Base-by-base conservation (phyloP, 1,140 invertebrate species). In the Caerostris extrusa region DNA sequence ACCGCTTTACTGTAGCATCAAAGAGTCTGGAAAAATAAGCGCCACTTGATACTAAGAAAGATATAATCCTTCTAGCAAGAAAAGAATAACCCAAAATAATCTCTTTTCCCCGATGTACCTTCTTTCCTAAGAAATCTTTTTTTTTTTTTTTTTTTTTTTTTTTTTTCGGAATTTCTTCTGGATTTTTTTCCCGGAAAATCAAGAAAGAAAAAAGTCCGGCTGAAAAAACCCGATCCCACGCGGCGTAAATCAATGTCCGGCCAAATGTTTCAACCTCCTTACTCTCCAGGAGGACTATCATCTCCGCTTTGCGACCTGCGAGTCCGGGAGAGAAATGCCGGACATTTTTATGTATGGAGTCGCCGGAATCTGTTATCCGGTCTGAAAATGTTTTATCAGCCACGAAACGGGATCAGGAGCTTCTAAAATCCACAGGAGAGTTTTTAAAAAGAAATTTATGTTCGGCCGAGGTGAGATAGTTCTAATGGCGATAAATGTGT, bases 181-280 rank as follows among this genome's bases (percentile, higher is more conserved):
- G 8, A 53, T 34, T 34, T 53, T 53, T 5, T 77, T 8, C 34
- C 34, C 34, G 34, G 34, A 34, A 34, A 34, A 34, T 34, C 34
- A 34, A 34, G 34, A 34, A 34, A 34, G 0, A 34, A 34, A 34
- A 34, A 34, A 34, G 34, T 8, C 7, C 10, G 50, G 34, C 10
- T 17, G 6, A 64, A 55, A 88, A 88, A 88, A 88, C 17, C n/a
- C 7, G 10, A 2, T 34, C 88, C 8, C 14, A 19, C 4, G 34
- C 14, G n/a, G 55, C 67, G 88, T 77, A 90, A 90, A 90, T 90
- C 88, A 90, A 90, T 77, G 88, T 90, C 69, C 67, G 61, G 34
- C n/a, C 53, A 19, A 55, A 90, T 90, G 77, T 90, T 90, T 90
- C 88, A 90, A 34, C 12, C 55, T 19, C 88, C 12, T 57, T 71